Percentiles rank a stretch among this genome's conserved stretches.
Evolutionary conservation across 2,888 invertebrate species (phyloP).

Genomic region (Eilema caniola): DNA sequence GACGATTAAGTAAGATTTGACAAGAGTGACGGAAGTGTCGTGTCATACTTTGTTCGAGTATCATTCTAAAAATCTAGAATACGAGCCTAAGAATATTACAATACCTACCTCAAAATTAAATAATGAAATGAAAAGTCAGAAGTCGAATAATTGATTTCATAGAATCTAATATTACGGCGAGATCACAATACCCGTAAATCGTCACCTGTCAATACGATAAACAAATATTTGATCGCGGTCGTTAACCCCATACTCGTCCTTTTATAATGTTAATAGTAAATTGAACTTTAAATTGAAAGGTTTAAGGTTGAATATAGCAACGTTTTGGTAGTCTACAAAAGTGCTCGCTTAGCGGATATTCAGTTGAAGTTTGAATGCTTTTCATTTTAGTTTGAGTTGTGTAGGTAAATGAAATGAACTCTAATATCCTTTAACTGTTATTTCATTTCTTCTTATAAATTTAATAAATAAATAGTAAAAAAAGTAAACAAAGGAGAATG

Average conservation of each 20-base stretch:
- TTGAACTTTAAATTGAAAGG: slow-evolving; percentile 8
- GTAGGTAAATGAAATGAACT: background rate
- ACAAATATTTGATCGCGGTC: slow-evolving; percentile 41
- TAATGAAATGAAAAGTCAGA: slow-evolving; percentile 1
- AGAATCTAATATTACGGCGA: background rate
- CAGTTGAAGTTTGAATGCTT: background rate
- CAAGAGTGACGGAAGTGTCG: too few species aligned
- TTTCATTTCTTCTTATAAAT: background rate
- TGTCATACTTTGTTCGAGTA: too few species aligned
- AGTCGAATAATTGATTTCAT: background rate
- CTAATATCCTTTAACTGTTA: background rate
- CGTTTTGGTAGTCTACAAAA: background rate
- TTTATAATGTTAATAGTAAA: slow-evolving; percentile 13
- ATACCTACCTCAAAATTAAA: background rate
- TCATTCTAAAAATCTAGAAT: too few species aligned
- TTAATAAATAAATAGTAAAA: background rate
- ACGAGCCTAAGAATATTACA: too few species aligned
- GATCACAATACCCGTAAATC: background rate
- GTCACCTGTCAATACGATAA: slow-evolving; percentile 61
- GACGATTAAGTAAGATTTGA: too few species aligned
- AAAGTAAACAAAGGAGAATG: background rate
- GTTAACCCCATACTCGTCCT: slow-evolving; percentile 45
- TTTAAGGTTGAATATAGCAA: slow-evolving; percentile 25
- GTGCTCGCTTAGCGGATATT: background rate
- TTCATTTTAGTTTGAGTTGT: background rate